Conservation (phyloP, 2,888 invertebrate genomes). For the Chloroclystis v-ata region DNA sequence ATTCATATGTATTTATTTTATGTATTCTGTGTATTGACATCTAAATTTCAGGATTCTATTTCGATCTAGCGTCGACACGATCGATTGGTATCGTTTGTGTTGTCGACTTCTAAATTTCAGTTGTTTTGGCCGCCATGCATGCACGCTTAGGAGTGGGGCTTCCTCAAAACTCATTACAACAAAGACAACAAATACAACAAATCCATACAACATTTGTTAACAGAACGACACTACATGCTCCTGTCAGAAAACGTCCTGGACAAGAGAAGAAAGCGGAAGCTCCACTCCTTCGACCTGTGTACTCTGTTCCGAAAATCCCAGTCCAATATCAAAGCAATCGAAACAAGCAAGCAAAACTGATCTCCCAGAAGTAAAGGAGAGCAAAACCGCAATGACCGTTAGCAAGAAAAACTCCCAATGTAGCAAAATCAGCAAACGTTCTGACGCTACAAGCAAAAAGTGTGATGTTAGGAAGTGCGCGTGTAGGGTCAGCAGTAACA, state of each 20-base stretch:
- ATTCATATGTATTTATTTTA: slow-evolving; percentile 2
- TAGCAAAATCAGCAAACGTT: slow-evolving; percentile 45
- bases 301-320: slow-evolving; percentile 52
- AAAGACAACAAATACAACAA: slow-evolving; percentile 37
- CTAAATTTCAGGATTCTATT: slow-evolving; percentile 16
- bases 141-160: slow-evolving; percentile 30
- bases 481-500: slow-evolving; percentile 40
- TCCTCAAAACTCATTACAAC: slow-evolving; percentile 31
- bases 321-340: slow-evolving; percentile 33
- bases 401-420: slow-evolving; percentile 43
- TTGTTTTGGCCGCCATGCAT: slow-evolving; percentile 20
- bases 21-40: slow-evolving; percentile 9
- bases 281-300: slow-evolving; percentile 65
- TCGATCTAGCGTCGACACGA: not conserved
- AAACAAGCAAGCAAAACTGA: slow-evolving; percentile 20
- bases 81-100: slow-evolving; percentile 4
- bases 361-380: slow-evolving; percentile 29
- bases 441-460: slow-evolving; percentile 47
- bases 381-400: slow-evolving; percentile 36
- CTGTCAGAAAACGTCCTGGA: slow-evolving; percentile 50
- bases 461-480: slow-evolving; percentile 32
- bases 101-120: slow-evolving; percentile 21
- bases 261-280: slow-evolving; percentile 42
- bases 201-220: slow-evolving; percentile 45
- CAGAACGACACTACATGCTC: slow-evolving; percentile 62